Percentiles rank a stretch among this genome's conserved stretches.
These are phyloP conservation scores for Phania funesta DNA, from an alignment of 2,888 invertebrate genomes.

Conservation along the genomic window DNA sequence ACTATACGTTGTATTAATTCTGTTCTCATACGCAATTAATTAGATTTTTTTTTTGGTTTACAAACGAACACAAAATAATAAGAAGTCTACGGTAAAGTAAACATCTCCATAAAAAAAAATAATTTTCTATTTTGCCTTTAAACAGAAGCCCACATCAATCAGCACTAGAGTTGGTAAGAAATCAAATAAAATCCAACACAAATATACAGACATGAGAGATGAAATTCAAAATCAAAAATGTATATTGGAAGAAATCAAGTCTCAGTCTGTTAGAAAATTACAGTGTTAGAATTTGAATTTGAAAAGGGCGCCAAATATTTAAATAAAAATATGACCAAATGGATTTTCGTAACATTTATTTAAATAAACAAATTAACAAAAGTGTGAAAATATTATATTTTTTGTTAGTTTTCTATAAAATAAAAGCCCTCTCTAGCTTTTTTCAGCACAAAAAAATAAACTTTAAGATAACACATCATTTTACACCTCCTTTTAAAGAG, in stretches of 20 bases:
- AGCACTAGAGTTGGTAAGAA: slow-evolving; percentile 39
- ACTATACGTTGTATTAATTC: too few relatives aligned
- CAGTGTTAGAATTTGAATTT: neutral
- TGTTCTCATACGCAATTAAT: too few relatives aligned
- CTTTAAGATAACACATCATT: slow-evolving; percentile 40
- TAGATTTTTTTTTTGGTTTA: too few relatives aligned
- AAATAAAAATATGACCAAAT: slow-evolving; percentile 5
- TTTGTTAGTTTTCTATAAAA: slow-evolving; percentile 6
- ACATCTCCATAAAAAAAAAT: neutral
- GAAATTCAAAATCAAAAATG: neutral
- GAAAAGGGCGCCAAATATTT: neutral
- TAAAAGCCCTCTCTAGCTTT: slow-evolving; percentile 26
- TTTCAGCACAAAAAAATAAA: neutral
- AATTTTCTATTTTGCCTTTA: neutral
- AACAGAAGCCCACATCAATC: slow-evolving; percentile 51
- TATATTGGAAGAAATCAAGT: neutral
- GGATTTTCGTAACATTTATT: slow-evolving; percentile 25
- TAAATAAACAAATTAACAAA: slow-evolving; percentile 58
- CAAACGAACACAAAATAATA: too few relatives aligned
- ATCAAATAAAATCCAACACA: slow-evolving; percentile 42
- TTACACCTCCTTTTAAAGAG: slow-evolving; percentile 48
- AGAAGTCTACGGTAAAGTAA: too few relatives aligned
- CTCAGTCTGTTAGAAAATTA: neutral
- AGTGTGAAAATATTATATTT: slow-evolving; percentile 41
- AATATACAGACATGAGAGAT: neutral